Evolutionary conservation across 1,140 invertebrate genomes (phyloP), one percentile per base, ranked within the genome.

Genomic region (Scaptomyza graminum): DNA sequence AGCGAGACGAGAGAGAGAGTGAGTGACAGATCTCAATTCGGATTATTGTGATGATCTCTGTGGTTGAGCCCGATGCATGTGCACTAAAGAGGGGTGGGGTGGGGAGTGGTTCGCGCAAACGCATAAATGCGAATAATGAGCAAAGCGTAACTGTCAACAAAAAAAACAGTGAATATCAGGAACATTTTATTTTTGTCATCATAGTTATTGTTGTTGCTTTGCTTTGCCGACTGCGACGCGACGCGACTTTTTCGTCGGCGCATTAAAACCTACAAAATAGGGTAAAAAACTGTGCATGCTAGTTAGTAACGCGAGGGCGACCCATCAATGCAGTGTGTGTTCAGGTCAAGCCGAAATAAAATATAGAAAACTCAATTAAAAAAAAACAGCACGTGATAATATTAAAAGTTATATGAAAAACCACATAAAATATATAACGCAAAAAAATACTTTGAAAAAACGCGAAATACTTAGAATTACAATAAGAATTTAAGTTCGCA

Each of bases 71-170:
- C 9, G 37, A 15, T 64, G 67, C 50, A 78, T 47, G 56, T 72
- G 70, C 70, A 68, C 8, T 43, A 16, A 31, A 18, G 50, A n/a
- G 31, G 1, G 41, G 34, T 31, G 3, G 41, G 34, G 47, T 1
- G 13, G 13, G 31, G 1, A 31, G 34, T 31, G 3, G 41, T 25
- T 39, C 0, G 13, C 25, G 49, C 31, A 66, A 85, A 81, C 82
- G 83, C 83, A 88, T 76, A 89, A 88, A 83, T 88, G 84, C 84
- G 83, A 88, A 88, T 88, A 88, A 88, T 83, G 79, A 89, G 83
- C 82, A 87, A 85, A 87, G 68, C 72, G 73, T 65, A 71, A 46
- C 61, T 54, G 61, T 18, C 41, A 71, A 77, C 41, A 71, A 25
- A 77, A 65, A 77, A 59, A 49, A 39, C 60, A 60, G 18, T 76